Base-by-base conservation (phyloP, 1,140 invertebrate genomes). In the Brachionus koreanus region DNA sequence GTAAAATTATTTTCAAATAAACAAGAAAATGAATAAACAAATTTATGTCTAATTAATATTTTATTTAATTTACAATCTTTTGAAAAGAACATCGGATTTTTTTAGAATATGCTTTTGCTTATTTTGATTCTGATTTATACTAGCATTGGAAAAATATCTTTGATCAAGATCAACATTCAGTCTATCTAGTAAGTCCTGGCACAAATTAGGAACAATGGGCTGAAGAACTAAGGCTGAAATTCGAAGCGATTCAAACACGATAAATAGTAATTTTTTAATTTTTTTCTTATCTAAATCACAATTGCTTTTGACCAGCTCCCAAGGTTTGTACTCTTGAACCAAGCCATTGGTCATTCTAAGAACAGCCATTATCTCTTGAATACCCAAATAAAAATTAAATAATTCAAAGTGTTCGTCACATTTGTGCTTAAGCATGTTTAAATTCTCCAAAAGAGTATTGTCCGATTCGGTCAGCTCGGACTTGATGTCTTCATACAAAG, bases 341-440 rank as follows among this genome's bases (percentile, higher is more conserved):
- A 72, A 75, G 5, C 9, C 7, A 57, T 82, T 82, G 1, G 63
- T 5, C 16, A n/a, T 5, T 25, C 63, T 49, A 13, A 82, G 25
- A 52, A 35, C 29, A 12, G 39, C 7, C 67, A 72, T 82, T 7
- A 82, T 42, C 6, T 35, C 33, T 19, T 72, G 63, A 23, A 82
- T 82, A 23, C 43, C 82, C 5, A 65, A 65, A 75, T 69, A 82
- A 43, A 82, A 82, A 13, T 82, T 69, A 29, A 67, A 67, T 13
- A 49, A 6, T 29, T 82, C 49, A 49, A 67, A 82, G 35, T 72
- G 35, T 61, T 52, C 1, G 25, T 82, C 46, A 42, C 42, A 72
- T 63, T 43, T 43, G 3, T n/a, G 12, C 35, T 19, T 82, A 5
- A 72, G 10, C 7, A 13, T 19, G 5, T 72, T 35, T n/a, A 63